Conservation (phyloP, 2,113 vertebrate genomes). For the Hippocampus guttulatus region DNA sequence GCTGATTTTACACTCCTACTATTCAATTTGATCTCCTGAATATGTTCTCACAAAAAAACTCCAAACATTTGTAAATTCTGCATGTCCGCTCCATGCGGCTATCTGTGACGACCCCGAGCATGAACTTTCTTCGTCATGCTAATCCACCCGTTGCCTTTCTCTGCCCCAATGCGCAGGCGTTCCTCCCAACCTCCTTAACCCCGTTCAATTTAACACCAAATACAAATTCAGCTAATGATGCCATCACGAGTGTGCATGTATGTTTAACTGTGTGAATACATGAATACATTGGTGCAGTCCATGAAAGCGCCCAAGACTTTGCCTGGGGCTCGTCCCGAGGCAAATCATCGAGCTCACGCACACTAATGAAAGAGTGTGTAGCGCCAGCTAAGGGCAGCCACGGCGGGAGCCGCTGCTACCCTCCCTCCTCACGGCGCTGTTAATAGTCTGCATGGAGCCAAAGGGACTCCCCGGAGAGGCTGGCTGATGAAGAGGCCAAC, state of each 20-base stretch:
- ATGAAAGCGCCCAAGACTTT: constrained; percentile 54
- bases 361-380: constrained; percentile 72
- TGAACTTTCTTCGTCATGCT: constrained; percentile 6
- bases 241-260: constrained; percentile 41
- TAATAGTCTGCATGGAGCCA: constrained; percentile 71
- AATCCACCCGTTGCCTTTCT: constrained; percentile 4
- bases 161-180: constrained; percentile 9
- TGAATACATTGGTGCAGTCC: constrained; percentile 66
- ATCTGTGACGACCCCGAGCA: constrained; percentile 9
- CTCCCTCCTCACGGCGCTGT: constrained; percentile 60
- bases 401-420: constrained; percentile 64
- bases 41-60: too few relatives aligned
- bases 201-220: constrained; percentile 35
- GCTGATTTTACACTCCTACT: too few relatives aligned
- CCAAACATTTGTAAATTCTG: not conserved
- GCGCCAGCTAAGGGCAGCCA: constrained; percentile 67
- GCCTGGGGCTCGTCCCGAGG: constrained; percentile 74
- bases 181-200: constrained; percentile 11
- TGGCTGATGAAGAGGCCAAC: constrained; percentile 70
- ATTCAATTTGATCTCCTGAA: too few relatives aligned
- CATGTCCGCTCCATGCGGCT: constrained; percentile 7
- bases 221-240: constrained; percentile 47
- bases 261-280: constrained; percentile 54
- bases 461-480: constrained; percentile 62
- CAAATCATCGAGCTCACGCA: constrained; percentile 75